Percentiles rank a stretch among this genome's conserved stretches.
These are phyloP conservation scores for Gortyna flavago DNA, from an alignment of 2,888 invertebrate genomes.

Conservation along the genomic window DNA sequence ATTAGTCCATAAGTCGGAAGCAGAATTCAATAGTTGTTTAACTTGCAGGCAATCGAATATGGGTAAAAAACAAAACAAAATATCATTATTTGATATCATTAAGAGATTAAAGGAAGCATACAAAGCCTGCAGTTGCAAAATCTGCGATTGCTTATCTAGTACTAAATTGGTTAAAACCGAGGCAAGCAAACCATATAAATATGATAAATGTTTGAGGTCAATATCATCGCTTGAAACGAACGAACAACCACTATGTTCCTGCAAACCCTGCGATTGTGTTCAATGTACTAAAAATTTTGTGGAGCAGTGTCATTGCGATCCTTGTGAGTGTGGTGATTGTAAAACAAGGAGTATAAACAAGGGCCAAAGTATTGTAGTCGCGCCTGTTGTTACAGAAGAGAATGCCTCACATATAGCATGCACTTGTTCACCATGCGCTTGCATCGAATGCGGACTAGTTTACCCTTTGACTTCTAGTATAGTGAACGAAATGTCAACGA, in stretches of 20 bases:
- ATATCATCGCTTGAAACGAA: conserved; percentile 33
- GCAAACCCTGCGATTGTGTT: conserved; percentile 71
- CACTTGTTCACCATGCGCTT: conserved; percentile 78
- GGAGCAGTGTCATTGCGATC: conserved; percentile 71
- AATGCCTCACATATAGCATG: conserved; percentile 66
- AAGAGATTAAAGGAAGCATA: conserved; percentile 80
- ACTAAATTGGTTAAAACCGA: conserved; percentile 61
- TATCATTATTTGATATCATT: conserved; percentile 74
- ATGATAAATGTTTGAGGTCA: conserved; percentile 67
- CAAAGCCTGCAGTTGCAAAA: conserved; percentile 82
- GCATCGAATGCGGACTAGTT: conserved; percentile 71
- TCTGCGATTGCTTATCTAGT: conserved; percentile 79
- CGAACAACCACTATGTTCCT: conserved; percentile 65
- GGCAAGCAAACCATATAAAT: conserved; percentile 74
- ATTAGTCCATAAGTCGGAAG: conserved; percentile 71
- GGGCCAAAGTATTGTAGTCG: conserved; percentile 66
- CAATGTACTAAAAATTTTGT: conserved; percentile 47
- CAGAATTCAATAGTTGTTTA: conserved; percentile 62
- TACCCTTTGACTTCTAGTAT: conserved; percentile 64
- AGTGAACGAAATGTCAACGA: conserved; percentile 74
- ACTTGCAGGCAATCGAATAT: conserved; percentile 1
- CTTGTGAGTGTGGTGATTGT: conserved; percentile 75
- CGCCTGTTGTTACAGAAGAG: conserved; percentile 65
- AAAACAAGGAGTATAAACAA: conserved; percentile 49
- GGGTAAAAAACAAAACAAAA: conserved; percentile 17